Evolutionary conservation across 2,113 vertebrate genomes (phyloP).

Genomic region (Rhabdornis inornatus): DNA sequence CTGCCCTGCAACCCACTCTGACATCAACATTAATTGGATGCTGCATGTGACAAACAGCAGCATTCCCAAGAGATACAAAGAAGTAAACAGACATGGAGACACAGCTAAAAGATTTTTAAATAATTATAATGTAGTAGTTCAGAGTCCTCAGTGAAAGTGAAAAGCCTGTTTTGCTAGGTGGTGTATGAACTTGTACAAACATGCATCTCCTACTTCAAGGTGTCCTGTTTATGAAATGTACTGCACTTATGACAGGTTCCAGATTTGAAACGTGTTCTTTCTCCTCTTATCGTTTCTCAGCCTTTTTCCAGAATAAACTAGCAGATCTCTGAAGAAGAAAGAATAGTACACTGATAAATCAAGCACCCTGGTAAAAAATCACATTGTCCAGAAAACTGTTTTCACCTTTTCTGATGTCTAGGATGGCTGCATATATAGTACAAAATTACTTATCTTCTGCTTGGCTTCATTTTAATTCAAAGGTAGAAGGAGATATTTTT

Average conservation of each 20-base stretch:
- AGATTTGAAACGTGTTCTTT: background rate
- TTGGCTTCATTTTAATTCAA: background rate
- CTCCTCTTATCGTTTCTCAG: background rate
- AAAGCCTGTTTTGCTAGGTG: background rate
- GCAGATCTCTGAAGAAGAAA: background rate
- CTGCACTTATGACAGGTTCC: background rate
- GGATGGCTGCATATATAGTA: background rate
- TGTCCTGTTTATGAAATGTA: background rate
- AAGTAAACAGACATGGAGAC: background rate
- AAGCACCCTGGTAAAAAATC: background rate
- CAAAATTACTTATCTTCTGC: background rate
- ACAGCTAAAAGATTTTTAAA: background rate
- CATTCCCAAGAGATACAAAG: background rate
- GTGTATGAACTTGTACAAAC: background rate
- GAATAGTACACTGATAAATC: background rate
- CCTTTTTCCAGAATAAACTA: background rate
- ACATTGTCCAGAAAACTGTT: background rate
- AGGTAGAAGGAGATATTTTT: background rate
- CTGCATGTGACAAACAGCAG: background rate
- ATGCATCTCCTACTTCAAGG: background rate
- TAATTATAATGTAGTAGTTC: background rate
- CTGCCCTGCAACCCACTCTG: background rate
- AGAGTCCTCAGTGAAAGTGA: background rate
- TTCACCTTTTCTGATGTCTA: background rate
- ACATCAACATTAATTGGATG: background rate